Conservation (phyloP, 2,113 vertebrate species). For the Stigmatopora nigra region DNA sequence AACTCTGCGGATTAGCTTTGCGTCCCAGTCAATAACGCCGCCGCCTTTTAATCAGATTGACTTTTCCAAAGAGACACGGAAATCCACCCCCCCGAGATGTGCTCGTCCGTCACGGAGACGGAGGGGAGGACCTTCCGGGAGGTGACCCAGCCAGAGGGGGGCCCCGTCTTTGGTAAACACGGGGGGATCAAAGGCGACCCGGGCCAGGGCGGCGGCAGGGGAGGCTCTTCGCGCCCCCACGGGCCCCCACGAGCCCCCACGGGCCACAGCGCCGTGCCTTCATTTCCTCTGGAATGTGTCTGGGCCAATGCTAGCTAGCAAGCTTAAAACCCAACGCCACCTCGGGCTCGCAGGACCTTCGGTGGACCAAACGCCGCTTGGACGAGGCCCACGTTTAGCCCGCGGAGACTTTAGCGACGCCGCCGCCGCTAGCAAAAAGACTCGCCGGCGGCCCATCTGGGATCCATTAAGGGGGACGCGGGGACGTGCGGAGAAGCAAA, state of each 20-base stretch:
- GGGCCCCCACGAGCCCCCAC: constrained; percentile 62
- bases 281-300: constrained; percentile 72
- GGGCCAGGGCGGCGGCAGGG: constrained; percentile 47
- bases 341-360: too few species aligned
- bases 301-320: constrained; percentile 49
- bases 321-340: constrained; percentile 34
- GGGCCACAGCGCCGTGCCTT: constrained; percentile 52
- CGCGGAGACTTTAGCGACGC: constrained; percentile 38
- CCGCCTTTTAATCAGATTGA: constrained; percentile 4
- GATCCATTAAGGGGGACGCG: constrained; percentile 58
- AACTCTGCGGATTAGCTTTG: constrained; percentile 37
- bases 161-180: constrained; percentile 61
- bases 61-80: constrained; percentile 6
- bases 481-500: constrained; percentile 44
- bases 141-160: constrained; percentile 41
- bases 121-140: constrained; percentile 40
- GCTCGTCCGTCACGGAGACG: constrained; percentile 28
- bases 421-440: constrained; percentile 54
- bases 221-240: constrained; percentile 63
- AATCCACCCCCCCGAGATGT: constrained; percentile 23
- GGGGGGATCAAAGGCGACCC: constrained; percentile 58
- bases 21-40: constrained; percentile 1
- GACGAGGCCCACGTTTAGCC: too few species aligned
- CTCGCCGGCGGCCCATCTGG: constrained; percentile 58
- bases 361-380: too few species aligned